phyloP scores from a whole-genome alignment of 2,113 vertebrate genomes.

The Gambusia affinis region DNA sequence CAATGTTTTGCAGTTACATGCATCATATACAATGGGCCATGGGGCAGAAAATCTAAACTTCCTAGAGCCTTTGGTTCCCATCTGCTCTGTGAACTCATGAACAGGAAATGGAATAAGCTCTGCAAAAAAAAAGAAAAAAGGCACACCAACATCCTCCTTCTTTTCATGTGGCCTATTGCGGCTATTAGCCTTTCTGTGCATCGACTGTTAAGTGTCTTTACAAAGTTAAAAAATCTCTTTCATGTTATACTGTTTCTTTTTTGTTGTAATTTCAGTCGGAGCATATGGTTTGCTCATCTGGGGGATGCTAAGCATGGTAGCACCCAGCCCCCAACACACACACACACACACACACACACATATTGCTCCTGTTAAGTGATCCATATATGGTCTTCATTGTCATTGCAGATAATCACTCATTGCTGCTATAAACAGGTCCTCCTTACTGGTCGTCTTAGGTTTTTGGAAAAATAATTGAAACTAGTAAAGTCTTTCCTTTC shows the following conservation, averaged over 20 bases:
- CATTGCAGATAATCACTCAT: slow-evolving; percentile 77
- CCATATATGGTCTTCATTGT: slow-evolving; percentile 76
- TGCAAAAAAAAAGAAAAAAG: slow-evolving; percentile 56
- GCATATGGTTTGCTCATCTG: slow-evolving; percentile 94
- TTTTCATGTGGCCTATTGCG: slow-evolving; percentile 95
- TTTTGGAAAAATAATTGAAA: slow-evolving; percentile 22
- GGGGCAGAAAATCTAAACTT: slow-evolving; percentile 76
- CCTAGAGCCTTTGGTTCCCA: slow-evolving; percentile 85
- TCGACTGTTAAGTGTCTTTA: slow-evolving; percentile 81
- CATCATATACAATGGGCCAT: slow-evolving; percentile 72
- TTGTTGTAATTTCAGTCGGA: slow-evolving; percentile 89
- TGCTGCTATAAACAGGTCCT: slow-evolving; percentile 66
- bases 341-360: slow-evolving; percentile 1
- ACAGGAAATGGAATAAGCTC: slow-evolving; percentile 87
- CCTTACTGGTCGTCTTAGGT: slow-evolving; percentile 48
- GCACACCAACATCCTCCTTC: slow-evolving; percentile 84
- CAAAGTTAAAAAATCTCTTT: slow-evolving; percentile 92
- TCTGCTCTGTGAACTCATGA: slow-evolving; percentile 90
- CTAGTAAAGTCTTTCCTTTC: background rate
- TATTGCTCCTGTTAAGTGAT: slow-evolving; percentile 71
- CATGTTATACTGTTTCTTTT: slow-evolving; percentile 86
- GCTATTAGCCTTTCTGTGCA: slow-evolving; percentile 86
- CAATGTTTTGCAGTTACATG: slow-evolving; percentile 68
- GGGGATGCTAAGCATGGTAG: slow-evolving; percentile 83
- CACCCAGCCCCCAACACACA: slow-evolving; percentile 45